Conservation (phyloP, 2,113 vertebrate genomes). For the Grammomys surdaster region DNA sequence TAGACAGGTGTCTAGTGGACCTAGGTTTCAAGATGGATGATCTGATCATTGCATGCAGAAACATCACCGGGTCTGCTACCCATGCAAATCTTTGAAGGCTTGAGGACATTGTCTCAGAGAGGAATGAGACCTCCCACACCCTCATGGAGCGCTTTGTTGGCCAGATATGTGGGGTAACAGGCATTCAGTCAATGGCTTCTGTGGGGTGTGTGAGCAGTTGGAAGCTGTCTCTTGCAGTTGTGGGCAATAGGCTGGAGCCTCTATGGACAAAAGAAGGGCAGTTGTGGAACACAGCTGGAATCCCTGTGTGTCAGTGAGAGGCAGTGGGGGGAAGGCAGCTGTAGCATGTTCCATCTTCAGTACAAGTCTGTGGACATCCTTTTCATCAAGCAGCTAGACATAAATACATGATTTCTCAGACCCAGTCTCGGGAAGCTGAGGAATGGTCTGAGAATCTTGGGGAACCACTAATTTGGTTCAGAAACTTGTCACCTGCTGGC, state of each 20-base stretch:
- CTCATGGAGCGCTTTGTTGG: neutral
- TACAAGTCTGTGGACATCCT: neutral
- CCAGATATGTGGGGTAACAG: neutral
- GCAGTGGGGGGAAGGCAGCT: rapidly evolving
- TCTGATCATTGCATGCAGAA: neutral
- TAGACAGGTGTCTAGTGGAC: neutral
- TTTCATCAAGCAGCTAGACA: neutral
- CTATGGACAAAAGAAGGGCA: neutral
- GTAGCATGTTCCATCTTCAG: neutral
- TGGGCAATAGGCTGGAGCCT: no score
- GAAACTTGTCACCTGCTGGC: no score
- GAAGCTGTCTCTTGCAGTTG: no score
- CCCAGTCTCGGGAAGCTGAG: neutral
- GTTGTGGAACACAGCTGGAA: neutral
- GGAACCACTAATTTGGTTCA: no score
- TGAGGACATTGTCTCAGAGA: neutral
- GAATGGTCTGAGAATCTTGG: neutral
- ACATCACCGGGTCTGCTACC: no score
- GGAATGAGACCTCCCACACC: neutral
- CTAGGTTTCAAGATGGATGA: no score
- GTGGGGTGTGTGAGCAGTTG: neutral
- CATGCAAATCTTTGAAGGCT: no score
- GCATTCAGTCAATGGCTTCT: neutral
- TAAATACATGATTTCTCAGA: no score
- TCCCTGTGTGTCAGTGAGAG: no score